Evolutionary conservation across 2,888 invertebrate genomes (phyloP).

Genomic region (Orthonychiurus folsomi): DNA sequence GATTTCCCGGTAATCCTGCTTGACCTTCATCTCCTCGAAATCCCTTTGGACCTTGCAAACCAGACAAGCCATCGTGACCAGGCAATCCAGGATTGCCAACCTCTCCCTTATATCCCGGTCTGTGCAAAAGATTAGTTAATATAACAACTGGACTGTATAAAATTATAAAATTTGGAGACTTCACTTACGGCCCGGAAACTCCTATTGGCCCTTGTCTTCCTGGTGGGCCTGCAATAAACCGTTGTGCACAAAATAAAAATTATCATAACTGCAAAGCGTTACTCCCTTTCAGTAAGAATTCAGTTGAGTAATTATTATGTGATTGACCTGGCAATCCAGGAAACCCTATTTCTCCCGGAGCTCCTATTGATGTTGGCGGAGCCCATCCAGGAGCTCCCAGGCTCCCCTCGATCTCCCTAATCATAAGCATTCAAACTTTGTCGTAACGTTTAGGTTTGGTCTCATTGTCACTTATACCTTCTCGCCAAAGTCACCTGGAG

Average conservation of each 20-base stretch:
- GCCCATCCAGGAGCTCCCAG: constrained; percentile 20
- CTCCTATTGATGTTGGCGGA: constrained; percentile 20
- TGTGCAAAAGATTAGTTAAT: constrained; percentile 23
- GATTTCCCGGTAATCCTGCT: constrained; percentile 41
- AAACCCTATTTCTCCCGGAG: constrained; percentile 27
- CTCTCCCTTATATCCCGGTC: constrained; percentile 42
- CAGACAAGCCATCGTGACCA: constrained; percentile 43
- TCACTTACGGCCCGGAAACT: constrained; percentile 27
- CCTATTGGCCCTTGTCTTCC: constrained; percentile 11
- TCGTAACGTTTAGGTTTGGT: too few relatives aligned
- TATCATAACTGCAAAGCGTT: too few relatives aligned
- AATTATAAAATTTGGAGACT: not conserved
- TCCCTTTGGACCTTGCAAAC: constrained; percentile 37
- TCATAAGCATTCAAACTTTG: too few relatives aligned
- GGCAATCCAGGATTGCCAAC: constrained; percentile 43
- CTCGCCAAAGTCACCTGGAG: constrained; percentile 23
- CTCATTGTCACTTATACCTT: too few relatives aligned
- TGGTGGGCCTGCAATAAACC: constrained; percentile 9
- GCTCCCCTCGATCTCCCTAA: not conserved
- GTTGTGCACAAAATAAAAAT: too few relatives aligned
- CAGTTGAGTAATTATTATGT: too few relatives aligned
- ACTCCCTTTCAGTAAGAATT: too few relatives aligned
- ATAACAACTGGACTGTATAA: not conserved
- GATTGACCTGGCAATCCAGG: constrained; percentile 37
- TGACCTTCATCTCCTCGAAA: constrained; percentile 23